These are phyloP conservation scores for Lobophora halterata DNA, from an alignment of 2,888 invertebrate genomes.

Conservation along the genomic window DNA sequence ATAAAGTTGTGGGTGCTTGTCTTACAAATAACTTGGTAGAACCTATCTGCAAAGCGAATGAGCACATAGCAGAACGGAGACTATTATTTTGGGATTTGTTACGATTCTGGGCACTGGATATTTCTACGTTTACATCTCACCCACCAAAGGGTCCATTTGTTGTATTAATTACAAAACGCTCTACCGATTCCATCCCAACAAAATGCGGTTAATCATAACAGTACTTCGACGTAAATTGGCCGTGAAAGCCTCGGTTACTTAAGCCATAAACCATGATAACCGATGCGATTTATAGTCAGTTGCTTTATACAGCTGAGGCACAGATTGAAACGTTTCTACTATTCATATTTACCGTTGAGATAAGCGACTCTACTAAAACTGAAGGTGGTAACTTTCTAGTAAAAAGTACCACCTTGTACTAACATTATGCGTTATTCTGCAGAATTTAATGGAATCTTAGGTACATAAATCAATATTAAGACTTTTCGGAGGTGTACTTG, in stretches of 20 bases:
- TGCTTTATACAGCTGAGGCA: conserved; percentile 18
- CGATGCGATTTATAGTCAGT: conserved; percentile 38
- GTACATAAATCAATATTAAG: no score
- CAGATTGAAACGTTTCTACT: conserved; percentile 20
- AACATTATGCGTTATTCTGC: no score
- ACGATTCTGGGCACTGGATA: neutral
- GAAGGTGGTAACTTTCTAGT: neutral
- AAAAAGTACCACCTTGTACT: neutral
- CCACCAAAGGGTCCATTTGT: conserved; percentile 1
- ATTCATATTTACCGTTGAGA: conserved; percentile 11
- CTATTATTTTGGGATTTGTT: neutral
- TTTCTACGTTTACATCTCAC: neutral
- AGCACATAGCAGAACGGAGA: no score
- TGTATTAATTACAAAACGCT: conserved; percentile 15
- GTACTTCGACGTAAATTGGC: conserved; percentile 40
- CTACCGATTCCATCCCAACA: conserved; percentile 15
- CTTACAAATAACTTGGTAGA: no score
- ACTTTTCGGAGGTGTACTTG: no score
- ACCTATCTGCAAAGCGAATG: no score
- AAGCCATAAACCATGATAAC: conserved; percentile 35
- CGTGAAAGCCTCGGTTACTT: conserved; percentile 38
- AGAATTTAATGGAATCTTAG: no score
- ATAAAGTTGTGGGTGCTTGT: no score
- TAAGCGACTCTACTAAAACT: neutral
- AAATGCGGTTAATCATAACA: conserved; percentile 37